These are phyloP conservation scores for Odontesthes bonariensis DNA, from an alignment of 2,113 vertebrate genomes.

Conservation along the genomic window DNA sequence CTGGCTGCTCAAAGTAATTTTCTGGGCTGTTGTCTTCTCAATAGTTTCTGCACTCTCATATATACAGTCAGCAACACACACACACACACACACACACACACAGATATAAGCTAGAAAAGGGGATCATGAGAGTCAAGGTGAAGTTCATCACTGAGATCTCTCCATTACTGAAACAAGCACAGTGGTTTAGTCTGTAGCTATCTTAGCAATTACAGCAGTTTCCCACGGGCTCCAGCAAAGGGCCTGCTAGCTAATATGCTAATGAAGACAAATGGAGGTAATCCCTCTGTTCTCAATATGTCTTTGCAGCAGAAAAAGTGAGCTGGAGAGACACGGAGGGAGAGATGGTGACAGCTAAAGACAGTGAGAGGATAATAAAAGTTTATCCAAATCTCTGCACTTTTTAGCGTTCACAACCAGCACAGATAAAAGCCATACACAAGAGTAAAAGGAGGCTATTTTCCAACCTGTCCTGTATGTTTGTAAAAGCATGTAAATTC, in stretches of 20 bases:
- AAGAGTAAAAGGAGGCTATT: not conserved
- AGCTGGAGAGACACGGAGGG: slow-evolving; percentile 26
- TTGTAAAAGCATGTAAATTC: slow-evolving; percentile 23
- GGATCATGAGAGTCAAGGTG: slow-evolving; percentile 65
- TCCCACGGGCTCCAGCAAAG: slow-evolving; percentile 71
- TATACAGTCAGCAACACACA: not conserved
- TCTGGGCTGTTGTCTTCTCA: slow-evolving; percentile 39
- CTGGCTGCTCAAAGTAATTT: slow-evolving; percentile 55
- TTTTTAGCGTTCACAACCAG: not conserved
- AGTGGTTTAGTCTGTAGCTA: slow-evolving; percentile 71
- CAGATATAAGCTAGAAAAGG: slow-evolving; percentile 17
- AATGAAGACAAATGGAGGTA: slow-evolving; percentile 84
- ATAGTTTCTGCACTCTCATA: slow-evolving; percentile 10
- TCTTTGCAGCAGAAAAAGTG: slow-evolving; percentile 43
- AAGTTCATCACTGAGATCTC: slow-evolving; percentile 56
- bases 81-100: not conserved
- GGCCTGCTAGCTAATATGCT: slow-evolving; percentile 80
- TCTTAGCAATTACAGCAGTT: slow-evolving; percentile 77
- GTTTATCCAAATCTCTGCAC: not conserved
- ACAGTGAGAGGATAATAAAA: slow-evolving; percentile 15
- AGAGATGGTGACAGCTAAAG: slow-evolving; percentile 38
- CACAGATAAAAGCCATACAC: slow-evolving; percentile 7
- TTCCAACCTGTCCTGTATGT: slow-evolving; percentile 14
- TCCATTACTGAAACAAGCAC: slow-evolving; percentile 40
- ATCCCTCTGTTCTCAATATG: slow-evolving; percentile 74